phyloP scores from a whole-genome alignment of 2,888 invertebrate genomes.

The Dasypogon diadema region DNA sequence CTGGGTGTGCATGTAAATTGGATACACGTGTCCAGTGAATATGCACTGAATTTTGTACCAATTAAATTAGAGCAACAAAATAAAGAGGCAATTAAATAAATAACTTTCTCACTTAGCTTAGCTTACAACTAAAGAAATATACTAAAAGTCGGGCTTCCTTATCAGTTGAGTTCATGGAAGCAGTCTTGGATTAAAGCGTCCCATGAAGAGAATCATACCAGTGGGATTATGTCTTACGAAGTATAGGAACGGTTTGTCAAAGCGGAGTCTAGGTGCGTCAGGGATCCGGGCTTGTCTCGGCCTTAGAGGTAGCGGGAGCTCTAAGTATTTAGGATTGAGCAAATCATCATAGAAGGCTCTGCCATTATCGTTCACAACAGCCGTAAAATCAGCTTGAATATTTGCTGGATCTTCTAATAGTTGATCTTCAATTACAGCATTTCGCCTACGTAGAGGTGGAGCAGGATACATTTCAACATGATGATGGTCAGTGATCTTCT shows the following conservation, averaged over 20 bases:
- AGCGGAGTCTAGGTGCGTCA: conserved; percentile 80
- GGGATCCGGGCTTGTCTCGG: conserved; percentile 80
- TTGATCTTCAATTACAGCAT: conserved; percentile 63
- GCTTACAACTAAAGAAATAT: conserved; percentile 32
- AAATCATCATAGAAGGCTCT: conserved; percentile 78
- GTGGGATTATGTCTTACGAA: conserved; percentile 91
- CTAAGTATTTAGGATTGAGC: conserved; percentile 70
- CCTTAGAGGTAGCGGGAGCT: conserved; percentile 76
- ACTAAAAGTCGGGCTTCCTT: conserved; percentile 12
- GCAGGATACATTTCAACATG: conserved; percentile 87
- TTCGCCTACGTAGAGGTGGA: conserved; percentile 72
- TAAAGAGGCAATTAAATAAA: conserved; percentile 36
- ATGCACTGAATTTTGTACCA: neutral
- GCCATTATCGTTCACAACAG: conserved; percentile 72
- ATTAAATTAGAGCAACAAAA: conserved; percentile 12
- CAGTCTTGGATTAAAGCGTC: conserved; percentile 87
- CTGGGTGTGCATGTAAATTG: neutral
- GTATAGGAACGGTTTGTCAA: conserved; percentile 90
- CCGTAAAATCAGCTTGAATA: conserved; percentile 64
- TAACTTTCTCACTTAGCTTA: conserved; percentile 28
- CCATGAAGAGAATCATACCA: conserved; percentile 90
- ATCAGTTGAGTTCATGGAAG: conserved; percentile 71
- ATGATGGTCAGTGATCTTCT: conserved; percentile 78
- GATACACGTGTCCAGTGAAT: neutral
- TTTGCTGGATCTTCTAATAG: conserved; percentile 57